Base-by-base conservation (phyloP, 1,140 invertebrate species). In the Dufourea novaeangliae region DNA sequence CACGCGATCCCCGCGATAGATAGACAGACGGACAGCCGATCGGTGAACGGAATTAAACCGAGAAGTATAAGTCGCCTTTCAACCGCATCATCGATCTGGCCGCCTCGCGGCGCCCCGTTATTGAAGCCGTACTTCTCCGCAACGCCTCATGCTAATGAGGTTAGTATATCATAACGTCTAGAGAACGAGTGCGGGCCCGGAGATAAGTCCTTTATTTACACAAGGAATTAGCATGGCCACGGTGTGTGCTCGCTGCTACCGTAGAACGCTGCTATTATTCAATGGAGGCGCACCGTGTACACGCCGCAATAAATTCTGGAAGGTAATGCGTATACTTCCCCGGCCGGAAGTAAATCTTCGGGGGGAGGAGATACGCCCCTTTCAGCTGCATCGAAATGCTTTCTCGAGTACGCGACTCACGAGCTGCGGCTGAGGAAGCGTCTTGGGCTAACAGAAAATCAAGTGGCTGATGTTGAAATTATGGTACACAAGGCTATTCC, bases 161-260 rank as follows among this genome's bases (percentile, higher is more conserved):
- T 80, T 80, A 80, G 61, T 80, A 77, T 78, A 78, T 79, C 78
- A 79, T 69, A 80, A 77, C 74, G 66, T 64, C 69, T 70, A 17
- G 57, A 59, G 73, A 76, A 77, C 73, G 78, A 80, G 73, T 80
- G 78, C 78, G 44, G n/a, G 39, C 17, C 37, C 66, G 50, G 17
- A 78, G 78, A 80, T 78, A 78, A 80, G 78, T 80, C 74, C 78
- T 80, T 80, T 80, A 77, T 76, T 80, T 80, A 80, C 69, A 70
- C 73, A 56, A 59, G 78, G 66, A 80, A 77, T 80, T 76, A 75
- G 73, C 67, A 75, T 68, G 73, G 64, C 73, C 64, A 37, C 73
- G 54, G 52, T 25, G 54, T 11, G 41, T 50, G 46, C 52, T 59
- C 41, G 50, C 25, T 10, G 10, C 32, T 27, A 11, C 34, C n/a